Evolutionary conservation across 2,888 invertebrate genomes (phyloP), one percentile per base, ranked within the genome.

Genomic region (Allophyes oxyacanthae): DNA sequence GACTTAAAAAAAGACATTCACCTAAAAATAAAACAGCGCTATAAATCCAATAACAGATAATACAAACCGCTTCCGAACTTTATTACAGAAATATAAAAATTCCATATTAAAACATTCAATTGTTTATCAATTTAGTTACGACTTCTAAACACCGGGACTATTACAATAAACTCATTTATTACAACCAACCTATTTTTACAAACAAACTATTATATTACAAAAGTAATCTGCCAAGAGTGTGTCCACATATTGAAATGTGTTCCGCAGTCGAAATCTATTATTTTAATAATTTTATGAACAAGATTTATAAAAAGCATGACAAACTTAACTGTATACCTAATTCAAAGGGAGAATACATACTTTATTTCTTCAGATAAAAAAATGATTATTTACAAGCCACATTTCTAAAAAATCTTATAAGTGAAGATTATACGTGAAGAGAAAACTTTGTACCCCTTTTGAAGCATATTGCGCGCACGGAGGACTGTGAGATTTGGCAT

Each of bases 41-140:
- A 40, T 34, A 10, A 49, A 15, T n/a, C 15, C 13, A 45, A 49
- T 52, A 43, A 36, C 45, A 54, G 40, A 48, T 50, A 48, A 53
- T 38, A 44, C 14, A 14, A 34, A 49, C 36, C 32, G 32, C 54
- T 53, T 9, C 59, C 15, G 15, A 60, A 36, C 8, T 69, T 70
- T 55, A 70, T 42, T 45, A 38, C 10, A 38, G n/a, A 20, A 46
- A 44, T 25, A 51, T 41, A 64, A 55, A 74, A 71, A 50, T 26
- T 45, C 37, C 33, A 10, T 40, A 26, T 26, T 20, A 26, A 10
- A 25, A 37, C 14, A 51, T 72, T 43, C 60, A 57, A 64, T 64
- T 64, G 54, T 64, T 64, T 62, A 60, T 73, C 50, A 63, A 64
- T 76, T 51, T 54, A 43, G 53, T 62, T 65, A 55, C 33, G 41